phyloP scores from a whole-genome alignment of 2,113 vertebrate species.

The Ammodytes marinus region DNA sequence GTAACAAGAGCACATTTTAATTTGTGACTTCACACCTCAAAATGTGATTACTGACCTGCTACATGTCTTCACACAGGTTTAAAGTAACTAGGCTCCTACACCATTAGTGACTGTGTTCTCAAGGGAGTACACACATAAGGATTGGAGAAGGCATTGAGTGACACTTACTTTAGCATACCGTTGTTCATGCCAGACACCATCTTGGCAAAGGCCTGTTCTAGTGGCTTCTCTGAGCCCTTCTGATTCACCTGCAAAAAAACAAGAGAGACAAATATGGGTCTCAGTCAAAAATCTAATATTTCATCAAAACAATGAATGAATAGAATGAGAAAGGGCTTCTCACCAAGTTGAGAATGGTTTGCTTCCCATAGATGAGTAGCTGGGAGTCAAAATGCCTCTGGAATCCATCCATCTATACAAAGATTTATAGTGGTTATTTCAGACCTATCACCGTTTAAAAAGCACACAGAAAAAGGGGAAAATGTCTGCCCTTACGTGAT shows the following conservation, averaged over 20 bases:
- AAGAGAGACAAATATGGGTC: neutral
- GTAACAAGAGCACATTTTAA: no score
- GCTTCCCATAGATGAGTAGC: constrained; percentile 96
- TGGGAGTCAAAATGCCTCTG: constrained; percentile 98
- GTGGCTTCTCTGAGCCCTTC: constrained; percentile 96
- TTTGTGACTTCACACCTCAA: no score
- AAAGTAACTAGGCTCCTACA: neutral
- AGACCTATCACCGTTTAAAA: accelerated
- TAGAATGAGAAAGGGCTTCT: constrained; percentile 10
- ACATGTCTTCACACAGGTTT: no score
- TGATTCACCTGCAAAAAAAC: constrained; percentile 91
- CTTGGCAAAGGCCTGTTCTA: constrained; percentile 93
- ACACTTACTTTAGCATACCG: constrained; percentile 90
- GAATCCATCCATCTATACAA: constrained; percentile 73
- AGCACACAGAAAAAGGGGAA: neutral
- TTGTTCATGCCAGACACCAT: constrained; percentile 93
- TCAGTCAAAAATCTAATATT: no score
- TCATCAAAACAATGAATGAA: neutral
- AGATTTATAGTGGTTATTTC: constrained; percentile 14
- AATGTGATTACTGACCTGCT: no score
- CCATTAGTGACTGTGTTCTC: neutral
- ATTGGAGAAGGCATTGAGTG: neutral
- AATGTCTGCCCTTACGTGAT: constrained; percentile 71
- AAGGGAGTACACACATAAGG: neutral
- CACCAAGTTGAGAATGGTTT: constrained; percentile 96